phyloP scores from a whole-genome alignment of 2,797 vertebrate species.

The Buphagus erythrorhynchus region DNA sequence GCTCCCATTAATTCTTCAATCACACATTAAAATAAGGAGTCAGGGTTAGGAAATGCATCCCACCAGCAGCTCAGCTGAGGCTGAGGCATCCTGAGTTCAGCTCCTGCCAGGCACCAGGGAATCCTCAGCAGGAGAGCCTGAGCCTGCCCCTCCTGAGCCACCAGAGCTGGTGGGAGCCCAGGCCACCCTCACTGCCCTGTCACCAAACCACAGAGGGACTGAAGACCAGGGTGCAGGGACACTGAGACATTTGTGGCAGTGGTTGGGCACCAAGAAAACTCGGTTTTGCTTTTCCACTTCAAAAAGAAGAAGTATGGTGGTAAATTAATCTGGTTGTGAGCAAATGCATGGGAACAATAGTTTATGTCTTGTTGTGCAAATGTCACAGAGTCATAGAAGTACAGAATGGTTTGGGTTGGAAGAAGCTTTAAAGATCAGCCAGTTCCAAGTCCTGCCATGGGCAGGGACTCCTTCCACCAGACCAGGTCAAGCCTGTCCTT shows the following conservation, averaged over 20 bases:
- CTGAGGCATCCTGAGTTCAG: not conserved
- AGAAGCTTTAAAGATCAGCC: not conserved
- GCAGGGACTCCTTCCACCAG: not conserved
- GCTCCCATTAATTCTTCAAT: not conserved
- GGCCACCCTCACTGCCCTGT: not conserved
- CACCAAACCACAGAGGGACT: not conserved
- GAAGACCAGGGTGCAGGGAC: rapidly evolving
- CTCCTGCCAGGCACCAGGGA: not conserved
- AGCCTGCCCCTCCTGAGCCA: not conserved
- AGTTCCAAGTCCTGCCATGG: not conserved
- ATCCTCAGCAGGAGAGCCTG: not conserved
- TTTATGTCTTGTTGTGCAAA: not conserved
- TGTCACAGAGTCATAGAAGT: not conserved
- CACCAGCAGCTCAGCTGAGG: not conserved
- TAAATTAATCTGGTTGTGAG: not conserved
- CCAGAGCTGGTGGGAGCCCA: not conserved
- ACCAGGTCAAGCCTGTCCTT: not conserved
- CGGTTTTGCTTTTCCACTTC: not conserved
- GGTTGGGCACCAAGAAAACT: not conserved
- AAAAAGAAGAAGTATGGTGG: not conserved
- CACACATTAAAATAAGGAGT: not conserved
- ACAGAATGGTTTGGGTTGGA: not conserved
- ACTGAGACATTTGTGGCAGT: not conserved
- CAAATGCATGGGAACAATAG: not conserved
- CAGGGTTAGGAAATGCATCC: not conserved